These are phyloP conservation scores for Echinometra lucunter DNA, from an alignment of 53 echinoderm and acorn worm genomes.

Conservation along the genomic window DNA sequence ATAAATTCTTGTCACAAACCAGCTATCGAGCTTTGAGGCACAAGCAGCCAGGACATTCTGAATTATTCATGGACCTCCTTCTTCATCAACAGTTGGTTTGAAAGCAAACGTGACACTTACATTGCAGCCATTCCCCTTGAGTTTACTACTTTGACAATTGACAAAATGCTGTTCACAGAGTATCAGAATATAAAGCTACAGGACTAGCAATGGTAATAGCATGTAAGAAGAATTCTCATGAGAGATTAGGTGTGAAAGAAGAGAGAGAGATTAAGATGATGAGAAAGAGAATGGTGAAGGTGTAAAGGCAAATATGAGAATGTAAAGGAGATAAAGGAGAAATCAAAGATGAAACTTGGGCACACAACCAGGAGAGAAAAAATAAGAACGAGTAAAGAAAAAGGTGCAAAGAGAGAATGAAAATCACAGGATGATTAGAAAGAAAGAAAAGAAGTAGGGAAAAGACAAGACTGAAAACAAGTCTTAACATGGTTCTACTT, in stretches of 20 bases:
- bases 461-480: too few species aligned
- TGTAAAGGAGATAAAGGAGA: not conserved
- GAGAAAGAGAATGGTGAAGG: not conserved
- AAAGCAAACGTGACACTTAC: not conserved
- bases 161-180: not conserved
- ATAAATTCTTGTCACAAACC: not conserved
- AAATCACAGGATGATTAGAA: too few species aligned
- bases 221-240: not conserved
- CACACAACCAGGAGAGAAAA: too few species aligned
- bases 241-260: not conserved
- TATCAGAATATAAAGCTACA: not conserved
- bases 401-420: not conserved
- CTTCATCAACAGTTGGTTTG: slow-evolving; percentile 24
- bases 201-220: not conserved
- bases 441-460: too few species aligned
- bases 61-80: not conserved
- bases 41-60: not conserved
- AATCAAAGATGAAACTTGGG: too few species aligned
- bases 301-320: not conserved
- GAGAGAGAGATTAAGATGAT: not conserved
- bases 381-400: not conserved
- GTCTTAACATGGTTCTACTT: too few species aligned
- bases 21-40: not conserved
- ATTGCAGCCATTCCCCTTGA: not conserved
- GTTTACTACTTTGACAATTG: not conserved